These are phyloP conservation scores for Melopsittacus undulatus DNA, from an alignment of 2,797 vertebrate genomes.

Conservation along the genomic window DNA sequence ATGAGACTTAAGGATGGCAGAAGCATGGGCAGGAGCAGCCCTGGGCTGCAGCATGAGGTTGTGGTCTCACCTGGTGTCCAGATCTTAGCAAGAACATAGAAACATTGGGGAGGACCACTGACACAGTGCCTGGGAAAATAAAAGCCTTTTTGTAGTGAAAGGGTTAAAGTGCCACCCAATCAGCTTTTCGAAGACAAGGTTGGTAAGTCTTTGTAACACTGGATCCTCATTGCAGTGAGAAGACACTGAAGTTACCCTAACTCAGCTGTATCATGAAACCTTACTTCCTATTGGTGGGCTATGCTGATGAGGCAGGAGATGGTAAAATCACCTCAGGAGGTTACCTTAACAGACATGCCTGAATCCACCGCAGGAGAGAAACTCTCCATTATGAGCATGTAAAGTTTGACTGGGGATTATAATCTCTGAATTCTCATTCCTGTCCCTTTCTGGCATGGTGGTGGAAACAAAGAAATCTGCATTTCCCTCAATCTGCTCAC, in stretches of 20 bases:
- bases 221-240: background rate
- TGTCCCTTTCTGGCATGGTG: background rate
- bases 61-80: rapidly evolving
- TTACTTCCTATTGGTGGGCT: background rate
- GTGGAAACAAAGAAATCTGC: background rate
- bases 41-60: background rate
- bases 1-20: background rate
- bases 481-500: background rate
- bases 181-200: background rate
- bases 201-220: background rate
- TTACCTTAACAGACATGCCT: background rate
- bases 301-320: background rate
- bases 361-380: rapidly evolving
- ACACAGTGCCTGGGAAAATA: background rate
- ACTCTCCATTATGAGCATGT: background rate
- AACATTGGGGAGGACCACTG: background rate
- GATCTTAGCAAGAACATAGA: background rate
- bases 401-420: background rate
- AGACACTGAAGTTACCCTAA: background rate
- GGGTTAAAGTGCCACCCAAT: background rate
- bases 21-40: background rate
- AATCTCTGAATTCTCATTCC: background rate
- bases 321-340: background rate
- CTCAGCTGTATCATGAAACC: background rate
- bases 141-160: background rate